These are phyloP conservation scores for Semaprochilodus insignis DNA, from an alignment of 2,797 vertebrate genomes.

Conservation along the genomic window DNA sequence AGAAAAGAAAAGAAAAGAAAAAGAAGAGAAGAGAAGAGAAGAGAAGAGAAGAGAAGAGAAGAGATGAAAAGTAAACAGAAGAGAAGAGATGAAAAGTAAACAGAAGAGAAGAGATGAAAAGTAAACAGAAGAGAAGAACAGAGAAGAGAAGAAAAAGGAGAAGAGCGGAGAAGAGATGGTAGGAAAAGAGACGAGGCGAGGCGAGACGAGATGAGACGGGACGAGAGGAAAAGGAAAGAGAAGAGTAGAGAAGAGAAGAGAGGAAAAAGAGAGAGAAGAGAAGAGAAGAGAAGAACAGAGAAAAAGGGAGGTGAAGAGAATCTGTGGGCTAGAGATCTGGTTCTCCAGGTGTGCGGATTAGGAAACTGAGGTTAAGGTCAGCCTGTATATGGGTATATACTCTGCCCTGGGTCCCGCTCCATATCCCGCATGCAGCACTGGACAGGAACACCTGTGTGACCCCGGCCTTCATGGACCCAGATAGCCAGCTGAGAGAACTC, in stretches of 20 bases:
- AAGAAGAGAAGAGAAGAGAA: neutral
- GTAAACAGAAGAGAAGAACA: neutral
- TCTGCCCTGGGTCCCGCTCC: neutral
- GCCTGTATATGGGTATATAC: neutral
- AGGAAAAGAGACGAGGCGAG: neutral
- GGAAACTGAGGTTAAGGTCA: neutral
- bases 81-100: too few species aligned
- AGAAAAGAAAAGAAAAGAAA: neutral
- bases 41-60: too few species aligned
- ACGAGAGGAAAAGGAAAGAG: neutral
- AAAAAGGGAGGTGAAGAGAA: neutral
- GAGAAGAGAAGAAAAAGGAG: neutral
- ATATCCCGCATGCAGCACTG: neutral
- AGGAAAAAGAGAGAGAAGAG: neutral
- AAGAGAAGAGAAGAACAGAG: neutral
- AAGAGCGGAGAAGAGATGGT: neutral
- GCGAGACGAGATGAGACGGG: neutral
- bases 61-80: too few species aligned
- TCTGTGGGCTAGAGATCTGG: neutral
- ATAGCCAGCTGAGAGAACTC: neutral
- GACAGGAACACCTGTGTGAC: neutral
- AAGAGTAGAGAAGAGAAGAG: neutral
- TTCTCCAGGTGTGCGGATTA: neutral
- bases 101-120: neutral
- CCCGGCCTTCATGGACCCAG: neutral